phyloP scores from a whole-genome alignment of 1,140 invertebrate species.

The Maniola jurtina region DNA sequence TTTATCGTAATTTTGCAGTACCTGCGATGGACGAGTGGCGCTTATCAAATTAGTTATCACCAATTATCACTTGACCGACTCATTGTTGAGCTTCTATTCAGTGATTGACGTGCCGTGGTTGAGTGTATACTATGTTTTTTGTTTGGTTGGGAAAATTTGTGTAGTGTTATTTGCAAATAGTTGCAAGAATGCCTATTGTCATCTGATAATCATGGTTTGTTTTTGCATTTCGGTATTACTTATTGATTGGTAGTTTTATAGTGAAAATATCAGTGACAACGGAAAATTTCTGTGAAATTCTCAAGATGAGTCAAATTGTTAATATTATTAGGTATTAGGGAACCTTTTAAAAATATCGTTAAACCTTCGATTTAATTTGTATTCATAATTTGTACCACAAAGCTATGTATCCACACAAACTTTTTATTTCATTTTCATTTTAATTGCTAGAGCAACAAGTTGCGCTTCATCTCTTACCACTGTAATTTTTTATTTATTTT shows the following conservation, averaged over 20 bases:
- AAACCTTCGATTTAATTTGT: too few relatives aligned
- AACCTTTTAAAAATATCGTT: background rate
- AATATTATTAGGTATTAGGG: background rate
- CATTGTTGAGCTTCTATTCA: constrained; percentile 32
- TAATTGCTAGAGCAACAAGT: too few relatives aligned
- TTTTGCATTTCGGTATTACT: background rate
- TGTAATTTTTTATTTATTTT: too few relatives aligned
- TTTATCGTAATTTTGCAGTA: constrained; percentile 51
- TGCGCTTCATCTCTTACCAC: too few relatives aligned
- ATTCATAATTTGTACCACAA: too few relatives aligned
- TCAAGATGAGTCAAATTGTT: too few relatives aligned
- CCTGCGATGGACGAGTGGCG: constrained; percentile 38
- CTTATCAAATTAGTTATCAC: constrained; percentile 43
- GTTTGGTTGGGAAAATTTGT: background rate
- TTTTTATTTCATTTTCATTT: too few relatives aligned
- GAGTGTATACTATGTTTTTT: background rate
- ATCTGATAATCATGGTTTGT: constrained; percentile 7
- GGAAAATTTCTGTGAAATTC: background rate
- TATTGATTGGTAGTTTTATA: background rate
- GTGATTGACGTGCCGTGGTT: constrained; percentile 18
- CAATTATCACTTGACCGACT: constrained; percentile 30
- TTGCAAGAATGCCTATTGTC: constrained; percentile 4
- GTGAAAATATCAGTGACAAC: background rate
- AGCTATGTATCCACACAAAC: too few relatives aligned
- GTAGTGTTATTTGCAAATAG: background rate